Evolutionary conservation across 2,113 vertebrate species (phyloP), one percentile per base, ranked within the genome.

Genomic region (Cepphus grylle): DNA sequence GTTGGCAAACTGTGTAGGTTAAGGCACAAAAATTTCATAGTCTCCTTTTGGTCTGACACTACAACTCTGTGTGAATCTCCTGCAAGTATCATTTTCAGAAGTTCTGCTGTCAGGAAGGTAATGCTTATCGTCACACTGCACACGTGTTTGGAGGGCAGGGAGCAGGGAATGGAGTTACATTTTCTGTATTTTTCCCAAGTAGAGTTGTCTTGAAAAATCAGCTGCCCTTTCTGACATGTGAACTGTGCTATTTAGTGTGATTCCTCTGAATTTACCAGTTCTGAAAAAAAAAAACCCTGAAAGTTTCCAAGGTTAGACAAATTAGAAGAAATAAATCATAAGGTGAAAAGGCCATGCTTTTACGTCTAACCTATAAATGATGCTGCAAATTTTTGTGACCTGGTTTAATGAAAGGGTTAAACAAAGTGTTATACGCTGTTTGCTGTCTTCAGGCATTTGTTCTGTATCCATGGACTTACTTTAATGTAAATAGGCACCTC

Each of bases 401-500:
- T 83, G 27, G 29, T 86, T 91, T 94, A 94, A 90, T 91, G 80
- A 95, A 97, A 94, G 94, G 85, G 95, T 98, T 98, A 98, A 96
- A 72, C 79, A 65, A 93, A 97, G 81, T 84, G 59, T 74, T 97
- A 52, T 93, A 71, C 66, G 38, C 78, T 95, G 80, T 95, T 97
- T 94, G 76, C 91, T 97, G 80, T 97, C 96, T 95, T 96, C 69
- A 92, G 93, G 95, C 94, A 96, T 98, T 98, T 98, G 94, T 94
- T 98, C 93, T 97, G 69, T 97, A 93, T 98, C 97, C 94, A 81
- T 96, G 86, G 96, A 92, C 95, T 98, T 97, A 97, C 93, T 98
- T 97, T 98, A 98, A 98, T 97, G 97, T 97, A 98, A 98, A 98
- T 95, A 98, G 96, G 97, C 96, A 98, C 96, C 97, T 97, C 94